A percentile compares a stretch with the other conserved stretches of the same genome.
Conservation (phyloP, 2,113 vertebrate species). For the Ivindomyrus marchei region DNA sequence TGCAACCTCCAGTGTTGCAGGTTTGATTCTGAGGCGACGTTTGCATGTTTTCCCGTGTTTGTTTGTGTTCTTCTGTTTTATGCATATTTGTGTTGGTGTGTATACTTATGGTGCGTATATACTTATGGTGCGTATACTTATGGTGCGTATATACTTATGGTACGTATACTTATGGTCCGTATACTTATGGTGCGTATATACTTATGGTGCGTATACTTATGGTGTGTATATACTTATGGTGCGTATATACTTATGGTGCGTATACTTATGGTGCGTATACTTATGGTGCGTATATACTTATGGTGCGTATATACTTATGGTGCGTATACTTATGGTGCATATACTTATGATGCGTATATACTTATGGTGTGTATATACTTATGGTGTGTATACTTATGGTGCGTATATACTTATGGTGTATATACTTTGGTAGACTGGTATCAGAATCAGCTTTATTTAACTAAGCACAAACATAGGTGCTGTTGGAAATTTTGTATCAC, state of each 20-base stretch:
- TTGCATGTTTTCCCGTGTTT: neutral
- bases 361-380: neutral
- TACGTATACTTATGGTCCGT: neutral
- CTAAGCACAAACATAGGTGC: neutral
- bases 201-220: neutral
- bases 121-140: neutral
- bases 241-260: neutral
- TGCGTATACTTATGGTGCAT: neutral
- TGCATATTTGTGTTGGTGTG: neutral
- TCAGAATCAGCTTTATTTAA: neutral
- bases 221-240: neutral
- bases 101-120: neutral
- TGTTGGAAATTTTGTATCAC: neutral
- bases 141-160: neutral
- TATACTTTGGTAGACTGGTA: neutral
- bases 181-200: neutral
- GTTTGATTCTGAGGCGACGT: neutral
- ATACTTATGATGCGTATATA: neutral
- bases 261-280: neutral
- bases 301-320: neutral
- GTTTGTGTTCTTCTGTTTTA: neutral
- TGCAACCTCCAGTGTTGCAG: neutral
- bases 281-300: neutral
- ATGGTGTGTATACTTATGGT: too few species aligned
- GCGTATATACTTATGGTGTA: neutral